Base-by-base conservation (phyloP, 64 coral and sea anemone genomes). In the Dendrophyllia cribrosa region DNA sequence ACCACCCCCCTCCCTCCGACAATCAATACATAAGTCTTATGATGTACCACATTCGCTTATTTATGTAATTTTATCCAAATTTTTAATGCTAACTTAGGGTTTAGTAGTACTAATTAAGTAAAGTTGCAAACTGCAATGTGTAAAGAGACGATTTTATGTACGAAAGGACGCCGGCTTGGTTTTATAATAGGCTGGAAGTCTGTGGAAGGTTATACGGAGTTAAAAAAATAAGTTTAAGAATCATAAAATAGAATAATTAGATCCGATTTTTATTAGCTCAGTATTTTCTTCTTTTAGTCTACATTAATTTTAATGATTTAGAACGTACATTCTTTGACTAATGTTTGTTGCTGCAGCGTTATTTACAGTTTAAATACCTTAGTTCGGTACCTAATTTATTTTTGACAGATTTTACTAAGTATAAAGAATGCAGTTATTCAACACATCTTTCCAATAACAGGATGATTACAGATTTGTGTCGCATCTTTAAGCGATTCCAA, bases 301-400 rank as follows among this genome's bases (percentile, higher is more conserved):
- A 34, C 2, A 34, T 10, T 15, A n/a, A 83, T 45, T 43, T 48
- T 49, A 44, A 9, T 10, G 25, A 62, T 14, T 49, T 34, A 65
- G 16, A 65, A 46, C 58, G 24, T 19, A 34, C 44, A 43, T 21
- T 83, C 43, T 77, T 21, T 21, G 19, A n/a, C n/a, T 20, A 19
- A 23, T 4, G 7, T 69, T 22, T 5, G 3, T 75, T 8, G 69
- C 26, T 72, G 47, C n/a, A n/a, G n/a, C 19, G 15, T 75, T 50
- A 12, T 46, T 59, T 66, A 67, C 79, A 66, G 59, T 49, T 83
- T 20, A 48, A 46, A 66, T 49, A 83, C 22, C 67, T 84, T 46
- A 66, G 14, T 67, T 51, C 4, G 11, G 5, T 51, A 6, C 1
- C 50, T 84, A 84, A 67, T 84, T 84, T 84, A 84, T 84, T 84